These are phyloP conservation scores for Acrobasis consociella DNA, from an alignment of 2,888 invertebrate species.

Conservation along the genomic window DNA sequence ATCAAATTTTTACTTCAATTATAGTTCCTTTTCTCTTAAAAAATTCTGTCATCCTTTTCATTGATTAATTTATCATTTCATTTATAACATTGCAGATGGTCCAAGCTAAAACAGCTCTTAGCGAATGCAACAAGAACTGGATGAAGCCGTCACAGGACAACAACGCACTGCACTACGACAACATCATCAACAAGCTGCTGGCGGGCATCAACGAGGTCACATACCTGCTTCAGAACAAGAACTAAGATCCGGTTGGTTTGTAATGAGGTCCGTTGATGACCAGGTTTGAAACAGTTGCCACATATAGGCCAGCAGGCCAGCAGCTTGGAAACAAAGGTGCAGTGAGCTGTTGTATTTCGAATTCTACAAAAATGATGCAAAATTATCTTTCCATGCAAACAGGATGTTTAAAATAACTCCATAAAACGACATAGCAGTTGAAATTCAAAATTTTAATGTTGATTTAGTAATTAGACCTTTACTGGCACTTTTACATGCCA, in stretches of 20 bases:
- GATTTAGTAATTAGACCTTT: too few relatives aligned
- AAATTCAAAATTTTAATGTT: too few relatives aligned
- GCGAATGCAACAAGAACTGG: slow-evolving; percentile 55
- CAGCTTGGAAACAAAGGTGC: background rate
- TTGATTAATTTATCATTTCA: slow-evolving; percentile 9
- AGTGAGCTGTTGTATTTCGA: background rate
- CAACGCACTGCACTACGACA: slow-evolving; percentile 54
- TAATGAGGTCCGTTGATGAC: background rate
- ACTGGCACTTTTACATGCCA: too few relatives aligned
- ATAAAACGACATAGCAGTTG: too few relatives aligned
- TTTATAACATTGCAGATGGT: slow-evolving; percentile 57
- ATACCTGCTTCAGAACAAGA: slow-evolving; percentile 62
- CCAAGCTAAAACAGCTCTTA: slow-evolving; percentile 56
- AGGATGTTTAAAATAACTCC: too few relatives aligned
- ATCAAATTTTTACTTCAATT: too few relatives aligned
- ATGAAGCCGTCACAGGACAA: slow-evolving; percentile 39
- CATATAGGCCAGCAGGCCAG: background rate
- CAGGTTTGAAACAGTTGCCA: background rate
- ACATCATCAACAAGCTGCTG: slow-evolving; percentile 61
- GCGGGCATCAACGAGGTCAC: slow-evolving; percentile 66
- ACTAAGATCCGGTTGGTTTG: slow-evolving; percentile 38
- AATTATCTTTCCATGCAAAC: too few relatives aligned
- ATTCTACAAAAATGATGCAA: too few relatives aligned
- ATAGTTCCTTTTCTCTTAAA: too few relatives aligned
- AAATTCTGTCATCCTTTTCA: background rate